A percentile compares a stretch with the other conserved stretches of the same genome.
These are phyloP conservation scores for Lonchura striata DNA, from an alignment of 2,113 vertebrate genomes.

Conservation along the genomic window DNA sequence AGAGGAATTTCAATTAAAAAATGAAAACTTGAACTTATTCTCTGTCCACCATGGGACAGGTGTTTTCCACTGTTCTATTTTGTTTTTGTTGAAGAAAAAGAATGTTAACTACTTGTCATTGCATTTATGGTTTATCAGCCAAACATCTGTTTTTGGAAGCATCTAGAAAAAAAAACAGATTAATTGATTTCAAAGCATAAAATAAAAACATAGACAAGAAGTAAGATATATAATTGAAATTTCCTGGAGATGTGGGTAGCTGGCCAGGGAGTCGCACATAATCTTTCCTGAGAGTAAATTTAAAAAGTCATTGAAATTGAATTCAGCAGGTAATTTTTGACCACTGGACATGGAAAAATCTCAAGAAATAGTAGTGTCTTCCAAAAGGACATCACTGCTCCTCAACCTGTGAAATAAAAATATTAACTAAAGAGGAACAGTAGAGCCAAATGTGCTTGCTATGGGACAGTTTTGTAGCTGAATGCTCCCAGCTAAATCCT, in stretches of 20 bases:
- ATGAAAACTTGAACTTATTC: not conserved
- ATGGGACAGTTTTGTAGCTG: not conserved
- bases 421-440: not conserved
- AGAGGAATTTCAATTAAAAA: not conserved
- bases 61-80: not conserved
- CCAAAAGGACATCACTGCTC: not conserved
- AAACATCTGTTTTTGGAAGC: not conserved
- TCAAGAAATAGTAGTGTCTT: not conserved
- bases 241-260: not conserved
- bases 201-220: not conserved
- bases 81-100: not conserved
- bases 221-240: not conserved
- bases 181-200: not conserved
- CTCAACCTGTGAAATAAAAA: not conserved
- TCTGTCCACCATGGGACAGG: not conserved
- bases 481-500: not conserved
- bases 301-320: not conserved
- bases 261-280: not conserved
- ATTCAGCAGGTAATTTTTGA: not conserved
- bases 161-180: not conserved
- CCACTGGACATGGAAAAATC: not conserved
- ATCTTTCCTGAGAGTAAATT: not conserved
- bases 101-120: not conserved
- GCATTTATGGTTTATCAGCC: not conserved
- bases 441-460: not conserved